Percentiles rank a stretch among this genome's conserved stretches.
Conservation (phyloP, 2,888 invertebrate species). For the Schrankia costaestrigalis region DNA sequence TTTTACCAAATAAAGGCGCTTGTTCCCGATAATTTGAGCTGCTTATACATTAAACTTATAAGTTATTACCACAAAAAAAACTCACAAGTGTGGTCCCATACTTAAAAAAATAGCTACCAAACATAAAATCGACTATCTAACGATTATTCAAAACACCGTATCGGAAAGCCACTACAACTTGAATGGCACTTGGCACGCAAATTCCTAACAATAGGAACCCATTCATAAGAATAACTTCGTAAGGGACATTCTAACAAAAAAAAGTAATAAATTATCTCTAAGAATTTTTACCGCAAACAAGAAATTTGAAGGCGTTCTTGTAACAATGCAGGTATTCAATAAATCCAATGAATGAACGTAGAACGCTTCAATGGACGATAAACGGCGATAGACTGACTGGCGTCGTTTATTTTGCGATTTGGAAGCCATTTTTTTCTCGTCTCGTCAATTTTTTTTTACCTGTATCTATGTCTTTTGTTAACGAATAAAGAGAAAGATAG, state of each 20-base stretch:
- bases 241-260: slow-evolving; percentile 4
- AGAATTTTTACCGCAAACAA: slow-evolving; percentile 30
- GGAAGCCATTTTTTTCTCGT: slow-evolving; percentile 29
- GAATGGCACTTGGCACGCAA: slow-evolving; percentile 33
- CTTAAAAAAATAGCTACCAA: slow-evolving; percentile 1
- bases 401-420: slow-evolving; percentile 50
- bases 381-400: slow-evolving; percentile 40
- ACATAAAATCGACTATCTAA: slow-evolving; percentile 11
- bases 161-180: slow-evolving; percentile 13
- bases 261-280: slow-evolving; percentile 30
- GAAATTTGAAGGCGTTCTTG: slow-evolving; percentile 20
- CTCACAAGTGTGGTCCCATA: slow-evolving; percentile 9
- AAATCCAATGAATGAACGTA: slow-evolving; percentile 25
- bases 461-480: slow-evolving; percentile 12
- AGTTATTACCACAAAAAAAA: not conserved
- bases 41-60: not conserved
- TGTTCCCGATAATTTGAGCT: too few species aligned
- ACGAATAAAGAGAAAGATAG: slow-evolving; percentile 16
- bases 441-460: slow-evolving; percentile 20
- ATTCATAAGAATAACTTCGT: slow-evolving; percentile 20
- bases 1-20: not conserved
- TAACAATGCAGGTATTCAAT: slow-evolving; percentile 33
- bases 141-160: slow-evolving; percentile 24
- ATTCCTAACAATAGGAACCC: slow-evolving; percentile 24
- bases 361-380: slow-evolving; percentile 42